Evolutionary conservation across 1,140 invertebrate species (phyloP).

Genomic region (Aricia agestis): DNA sequence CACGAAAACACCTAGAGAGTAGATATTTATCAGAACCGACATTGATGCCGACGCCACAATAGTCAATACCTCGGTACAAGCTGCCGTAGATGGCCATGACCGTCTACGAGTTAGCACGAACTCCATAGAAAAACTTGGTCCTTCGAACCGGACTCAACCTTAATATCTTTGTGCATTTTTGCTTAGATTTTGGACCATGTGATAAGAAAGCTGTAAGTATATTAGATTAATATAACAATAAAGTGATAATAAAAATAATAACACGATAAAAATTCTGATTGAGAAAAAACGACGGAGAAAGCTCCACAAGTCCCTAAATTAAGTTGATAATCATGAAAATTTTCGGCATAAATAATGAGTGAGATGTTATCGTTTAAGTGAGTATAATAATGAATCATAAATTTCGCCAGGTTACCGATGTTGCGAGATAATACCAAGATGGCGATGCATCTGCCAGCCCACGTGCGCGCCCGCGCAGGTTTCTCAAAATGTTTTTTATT

Average conservation of each 20-base stretch:
- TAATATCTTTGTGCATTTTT: slow-evolving; percentile 24
- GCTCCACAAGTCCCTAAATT: neutral
- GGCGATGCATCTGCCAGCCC: slow-evolving; percentile 66
- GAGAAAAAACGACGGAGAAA: too few species aligned
- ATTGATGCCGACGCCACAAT: slow-evolving; percentile 62
- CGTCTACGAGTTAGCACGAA: slow-evolving; percentile 49
- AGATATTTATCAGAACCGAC: slow-evolving; percentile 50
- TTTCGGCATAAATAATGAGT: neutral
- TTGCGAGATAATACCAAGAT: slow-evolving; percentile 52
- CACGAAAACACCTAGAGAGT: slow-evolving; percentile 55
- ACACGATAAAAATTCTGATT: too few species aligned
- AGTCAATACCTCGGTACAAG: slow-evolving; percentile 56
- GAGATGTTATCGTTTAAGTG: slow-evolving; percentile 5
- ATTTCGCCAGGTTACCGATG: slow-evolving; percentile 49
- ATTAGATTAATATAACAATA: neutral
- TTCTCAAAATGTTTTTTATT: slow-evolving; percentile 54
- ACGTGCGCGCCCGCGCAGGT: slow-evolving; percentile 66
- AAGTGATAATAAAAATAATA: too few species aligned
- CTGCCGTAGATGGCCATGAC: slow-evolving; percentile 64
- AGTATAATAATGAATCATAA: slow-evolving; percentile 55
- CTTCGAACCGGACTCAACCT: slow-evolving; percentile 66
- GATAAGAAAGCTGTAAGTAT: too few species aligned
- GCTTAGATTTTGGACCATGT: neutral
- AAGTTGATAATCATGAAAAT: neutral
- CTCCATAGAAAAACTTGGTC: slow-evolving; percentile 63